A percentile compares a stretch with the other conserved stretches of the same genome.
These are phyloP conservation scores for Archips xylosteana DNA, from an alignment of 2,888 invertebrate genomes.

Conservation along the genomic window DNA sequence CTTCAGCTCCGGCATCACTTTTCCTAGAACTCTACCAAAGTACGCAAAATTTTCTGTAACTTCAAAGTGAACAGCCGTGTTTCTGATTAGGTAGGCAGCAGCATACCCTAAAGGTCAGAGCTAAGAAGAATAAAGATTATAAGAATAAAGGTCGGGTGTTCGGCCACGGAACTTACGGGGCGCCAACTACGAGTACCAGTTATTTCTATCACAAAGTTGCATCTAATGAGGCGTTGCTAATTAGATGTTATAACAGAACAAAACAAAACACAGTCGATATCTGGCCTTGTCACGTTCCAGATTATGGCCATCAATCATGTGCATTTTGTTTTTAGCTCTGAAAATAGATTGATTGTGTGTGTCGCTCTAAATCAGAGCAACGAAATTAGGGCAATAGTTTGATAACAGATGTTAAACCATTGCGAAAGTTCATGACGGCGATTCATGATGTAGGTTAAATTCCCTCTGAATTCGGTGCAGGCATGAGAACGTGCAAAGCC, in stretches of 20 bases:
- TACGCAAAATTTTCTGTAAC: background rate
- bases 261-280: constrained; percentile 57
- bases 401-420: constrained; percentile 52
- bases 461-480: background rate
- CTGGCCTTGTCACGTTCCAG: constrained; percentile 72
- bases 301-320: constrained; percentile 68
- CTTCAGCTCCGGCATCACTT: background rate
- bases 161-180: constrained; percentile 49
- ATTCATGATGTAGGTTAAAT: constrained; percentile 24
- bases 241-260: constrained; percentile 60
- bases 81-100: too few species aligned
- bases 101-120: background rate
- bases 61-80: constrained; percentile 7
- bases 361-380: constrained; percentile 56
- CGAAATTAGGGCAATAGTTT: constrained; percentile 57
- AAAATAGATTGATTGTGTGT: constrained; percentile 54
- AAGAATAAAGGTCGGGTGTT: constrained; percentile 43
- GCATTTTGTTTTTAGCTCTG: constrained; percentile 60
- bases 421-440: constrained; percentile 50
- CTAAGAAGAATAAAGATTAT: background rate
- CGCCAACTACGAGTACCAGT: constrained; percentile 38
- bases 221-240: constrained; percentile 67
- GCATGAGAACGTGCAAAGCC: background rate
- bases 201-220: constrained; percentile 65
- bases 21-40: constrained; percentile 4